Evolutionary conservation across 2,797 vertebrate genomes (phyloP).

Genomic region (Neoniphon sammara): DNA sequence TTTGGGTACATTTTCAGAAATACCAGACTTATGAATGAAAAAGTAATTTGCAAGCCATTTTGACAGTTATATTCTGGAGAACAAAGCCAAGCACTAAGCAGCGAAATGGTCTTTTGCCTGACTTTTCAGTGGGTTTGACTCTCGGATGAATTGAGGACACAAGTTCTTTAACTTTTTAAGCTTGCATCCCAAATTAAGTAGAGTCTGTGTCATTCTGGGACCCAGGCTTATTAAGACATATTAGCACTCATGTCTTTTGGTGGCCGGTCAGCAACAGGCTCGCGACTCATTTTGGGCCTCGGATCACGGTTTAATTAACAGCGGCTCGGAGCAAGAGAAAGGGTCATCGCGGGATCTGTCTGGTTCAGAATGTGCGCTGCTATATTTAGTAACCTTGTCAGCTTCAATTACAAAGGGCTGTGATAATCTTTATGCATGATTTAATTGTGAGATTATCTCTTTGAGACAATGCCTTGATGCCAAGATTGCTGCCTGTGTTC

Average conservation of each 20-base stretch:
- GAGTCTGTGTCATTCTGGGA: neutral
- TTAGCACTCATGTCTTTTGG: neutral
- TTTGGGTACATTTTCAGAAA: too few relatives aligned
- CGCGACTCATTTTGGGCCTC: slow-evolving; percentile 1
- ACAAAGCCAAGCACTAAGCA: too few relatives aligned
- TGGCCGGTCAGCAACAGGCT: neutral
- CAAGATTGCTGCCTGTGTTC: slow-evolving; percentile 43
- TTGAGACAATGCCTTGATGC: slow-evolving; percentile 60
- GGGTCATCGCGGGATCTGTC: slow-evolving; percentile 52
- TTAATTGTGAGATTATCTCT: slow-evolving; percentile 75
- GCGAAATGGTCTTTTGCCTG: too few relatives aligned
- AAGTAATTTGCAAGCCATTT: too few relatives aligned
- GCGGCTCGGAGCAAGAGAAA: neutral
- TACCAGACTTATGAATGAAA: too few relatives aligned
- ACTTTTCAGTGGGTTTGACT: too few relatives aligned
- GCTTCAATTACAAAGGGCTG: slow-evolving; percentile 58
- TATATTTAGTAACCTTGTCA: slow-evolving; percentile 67
- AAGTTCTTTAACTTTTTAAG: neutral
- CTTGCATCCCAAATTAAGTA: neutral
- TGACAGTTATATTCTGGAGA: too few relatives aligned
- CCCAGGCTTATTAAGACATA: neutral
- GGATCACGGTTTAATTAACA: slow-evolving; percentile 31
- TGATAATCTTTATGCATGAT: slow-evolving; percentile 66
- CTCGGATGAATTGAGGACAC: too few relatives aligned
- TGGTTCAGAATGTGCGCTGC: slow-evolving; percentile 39